phyloP scores from a whole-genome alignment of 2,888 invertebrate genomes.

The Noctua janthe region DNA sequence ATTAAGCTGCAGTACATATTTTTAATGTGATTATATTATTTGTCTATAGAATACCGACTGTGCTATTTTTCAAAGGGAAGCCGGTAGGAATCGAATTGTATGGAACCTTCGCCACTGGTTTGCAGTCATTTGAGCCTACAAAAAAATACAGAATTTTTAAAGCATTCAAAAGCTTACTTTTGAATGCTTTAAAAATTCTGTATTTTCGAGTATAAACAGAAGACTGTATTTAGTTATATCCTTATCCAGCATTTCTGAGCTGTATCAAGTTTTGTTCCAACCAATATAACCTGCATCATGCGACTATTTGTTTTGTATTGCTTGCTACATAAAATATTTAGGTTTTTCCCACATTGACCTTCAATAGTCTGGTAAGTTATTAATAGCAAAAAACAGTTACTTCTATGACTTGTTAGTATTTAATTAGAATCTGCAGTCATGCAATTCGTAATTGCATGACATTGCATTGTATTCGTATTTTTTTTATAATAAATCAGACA shows the following conservation, averaged over 20 bases:
- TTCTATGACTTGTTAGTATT: not conserved
- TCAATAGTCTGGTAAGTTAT: conserved; percentile 2
- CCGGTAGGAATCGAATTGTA: too few relatives aligned
- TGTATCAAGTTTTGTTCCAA: not conserved
- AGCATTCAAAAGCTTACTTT: too few relatives aligned
- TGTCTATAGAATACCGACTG: too few relatives aligned
- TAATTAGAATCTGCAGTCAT: conserved; percentile 6
- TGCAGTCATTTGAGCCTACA: not conserved
- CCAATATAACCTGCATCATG: not conserved
- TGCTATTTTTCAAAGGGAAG: too few relatives aligned
- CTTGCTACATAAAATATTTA: conserved; percentile 10
- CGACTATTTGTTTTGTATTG: not conserved
- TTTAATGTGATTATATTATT: too few relatives aligned
- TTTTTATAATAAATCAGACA: not conserved
- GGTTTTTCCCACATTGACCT: conserved; percentile 23
- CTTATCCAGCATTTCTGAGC: not conserved
- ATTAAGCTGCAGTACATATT: too few relatives aligned
- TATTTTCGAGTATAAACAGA: not conserved
- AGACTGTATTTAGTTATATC: not conserved
- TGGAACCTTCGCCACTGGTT: too few relatives aligned
- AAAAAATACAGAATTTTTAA: too few relatives aligned
- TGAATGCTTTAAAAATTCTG: not conserved
- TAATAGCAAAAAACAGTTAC: conserved; percentile 2
- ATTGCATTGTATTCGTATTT: too few relatives aligned
- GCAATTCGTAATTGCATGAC: not conserved